These are phyloP conservation scores for Nyctereutes procyonoides DNA, from an alignment of 2,113 vertebrate genomes.

Conservation along the genomic window DNA sequence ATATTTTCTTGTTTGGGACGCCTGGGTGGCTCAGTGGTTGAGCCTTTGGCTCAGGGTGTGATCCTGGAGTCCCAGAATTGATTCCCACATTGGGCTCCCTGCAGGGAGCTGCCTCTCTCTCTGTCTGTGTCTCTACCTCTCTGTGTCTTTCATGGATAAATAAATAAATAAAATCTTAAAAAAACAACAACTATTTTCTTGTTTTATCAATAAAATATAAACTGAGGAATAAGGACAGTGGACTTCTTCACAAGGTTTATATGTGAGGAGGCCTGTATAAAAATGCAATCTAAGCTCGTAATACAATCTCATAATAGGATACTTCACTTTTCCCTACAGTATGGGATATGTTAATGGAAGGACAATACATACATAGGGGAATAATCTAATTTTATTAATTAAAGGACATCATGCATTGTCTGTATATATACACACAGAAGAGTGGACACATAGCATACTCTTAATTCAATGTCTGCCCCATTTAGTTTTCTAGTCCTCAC, in stretches of 20 bases:
- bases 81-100: too few relatives aligned
- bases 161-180: too few relatives aligned
- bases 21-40: too few relatives aligned
- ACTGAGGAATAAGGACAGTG: neutral
- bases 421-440: neutral
- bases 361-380: neutral
- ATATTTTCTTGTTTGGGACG: neutral
- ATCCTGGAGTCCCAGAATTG: too few relatives aligned
- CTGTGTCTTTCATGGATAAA: too few relatives aligned
- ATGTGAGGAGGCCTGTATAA: neutral
- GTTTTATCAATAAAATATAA: neutral
- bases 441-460: neutral
- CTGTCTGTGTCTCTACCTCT: too few relatives aligned
- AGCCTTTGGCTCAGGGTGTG: too few relatives aligned
- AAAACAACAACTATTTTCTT: neutral
- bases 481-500: neutral
- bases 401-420: neutral
- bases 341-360: neutral
- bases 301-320: neutral
- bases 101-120: too few relatives aligned
- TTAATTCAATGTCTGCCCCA: neutral
- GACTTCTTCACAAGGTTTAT: neutral
- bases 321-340: neutral
- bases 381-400: neutral
- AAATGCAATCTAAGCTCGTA: neutral